Base-by-base conservation (phyloP, 2,113 vertebrate species). In the Fulica atra region DNA sequence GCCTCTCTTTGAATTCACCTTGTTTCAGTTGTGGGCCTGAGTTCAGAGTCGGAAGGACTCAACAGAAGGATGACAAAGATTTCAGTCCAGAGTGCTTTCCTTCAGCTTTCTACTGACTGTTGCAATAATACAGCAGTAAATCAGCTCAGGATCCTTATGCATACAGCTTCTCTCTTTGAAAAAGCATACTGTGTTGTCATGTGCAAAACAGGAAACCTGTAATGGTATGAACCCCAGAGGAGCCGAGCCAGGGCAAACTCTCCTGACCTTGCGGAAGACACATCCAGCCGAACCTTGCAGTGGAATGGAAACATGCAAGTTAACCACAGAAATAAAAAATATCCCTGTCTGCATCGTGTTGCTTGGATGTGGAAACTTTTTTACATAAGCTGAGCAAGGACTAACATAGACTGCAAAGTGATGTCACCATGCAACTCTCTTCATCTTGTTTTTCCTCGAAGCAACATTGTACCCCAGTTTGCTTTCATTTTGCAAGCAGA, bases 151-250 rank as follows among this genome's bases (percentile, higher is more conserved):
- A 88, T 46, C 31, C 59, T 92, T 40, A 29, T 8, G 40, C 33
- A 19, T 29, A 31, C 77, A 92, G 74, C 57, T 65, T 40, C 56
- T 44, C 66, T 66, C 94, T 95, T 36, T 77, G 87, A 92, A 85
- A 93, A 94, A 95, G 66, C 71, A 70, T 40, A 63, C 81, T 89
- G 85, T 92, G 78, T 28, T 86, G 92, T 96, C 79, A 36, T 89
- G 92, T 61, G 56, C 94, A 95, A 96, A 97, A 94, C 94, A 95
- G 96, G 95, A 96, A 96, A 89, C 0, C 4, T 93, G 79, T 69
- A 50, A 91, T 80, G 87, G 78, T 86, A 85, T 16, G 68, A 94
- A 77, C 85, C 71, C 74, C 42, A 24, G 36, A 90, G 85, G 88
- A 93, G 79, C 21, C 0, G 3, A 13, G 88, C 88, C 93, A 94